Base-by-base conservation (phyloP, 2,888 invertebrate species). In the Hetaerina titia region DNA sequence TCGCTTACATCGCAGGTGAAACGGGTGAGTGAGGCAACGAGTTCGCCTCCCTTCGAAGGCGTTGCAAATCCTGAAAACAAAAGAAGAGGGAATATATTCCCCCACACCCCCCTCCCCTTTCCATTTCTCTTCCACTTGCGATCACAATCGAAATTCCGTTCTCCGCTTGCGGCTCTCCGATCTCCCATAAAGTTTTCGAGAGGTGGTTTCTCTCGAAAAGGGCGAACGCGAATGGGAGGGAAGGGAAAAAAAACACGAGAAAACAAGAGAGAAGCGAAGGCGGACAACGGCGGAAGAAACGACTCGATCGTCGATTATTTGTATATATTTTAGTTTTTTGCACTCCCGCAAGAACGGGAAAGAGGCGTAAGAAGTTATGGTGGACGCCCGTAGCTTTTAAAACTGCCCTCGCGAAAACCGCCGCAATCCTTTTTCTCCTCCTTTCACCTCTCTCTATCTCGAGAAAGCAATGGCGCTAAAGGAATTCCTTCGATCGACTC, bases 281-380 rank as follows among this genome's bases (percentile, higher is more conserved):
- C 81, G 81, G 31, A 31, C 81, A 81, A 81, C 81, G 31, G 81
- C 31, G 31, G 81, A 81, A 81, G 81, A 81, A 81, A 81, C 81
- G 81, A 81, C 81, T 22, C 81, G 81, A 81, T 81, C 81, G 81
- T 25, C 81, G 81, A 81, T 81, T 81, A 81, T 81, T 81, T 81
- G 81, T 81, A 81, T 81, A 81, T 31, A 81, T 81, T 7, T 81
- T 81, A 25, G 81, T 81, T 31, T 81, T 31, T 81, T 81, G 69
- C 81, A 31, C 81, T 2, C 81, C 2, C 25, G 81, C 11, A 81
- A 31, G 81, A 81, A 81, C 13, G 81, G 13, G 31, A 22, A 74
- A 2, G 69, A 22, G 69, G 69, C 31, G n/a, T 31, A 31, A 81
- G 81, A 31, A 81, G 31, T 31, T 81, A 81, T 81, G 81, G 81